Percentiles rank a stretch among this genome's conserved stretches.
These are phyloP conservation scores for Epizoanthus scotinus DNA, from an alignment of 92 coral and sea anemone genomes.

Conservation along the genomic window DNA sequence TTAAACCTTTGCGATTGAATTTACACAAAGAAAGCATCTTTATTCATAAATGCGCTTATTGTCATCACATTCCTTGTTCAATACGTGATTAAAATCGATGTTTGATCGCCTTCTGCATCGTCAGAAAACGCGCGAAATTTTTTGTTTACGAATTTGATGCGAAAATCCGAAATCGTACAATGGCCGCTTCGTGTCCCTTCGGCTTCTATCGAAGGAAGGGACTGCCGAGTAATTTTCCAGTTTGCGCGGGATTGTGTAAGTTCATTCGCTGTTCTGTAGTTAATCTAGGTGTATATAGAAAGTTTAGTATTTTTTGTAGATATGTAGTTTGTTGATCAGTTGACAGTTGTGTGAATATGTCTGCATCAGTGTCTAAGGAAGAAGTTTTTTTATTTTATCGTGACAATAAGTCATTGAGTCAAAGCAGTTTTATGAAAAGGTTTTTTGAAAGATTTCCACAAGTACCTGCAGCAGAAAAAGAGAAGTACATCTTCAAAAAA, in stretches of 20 bases:
- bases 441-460: too few relatives aligned
- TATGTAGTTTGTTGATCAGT: not conserved
- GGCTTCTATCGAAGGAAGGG: not conserved
- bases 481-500: too few relatives aligned
- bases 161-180: not conserved
- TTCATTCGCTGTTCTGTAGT: not conserved
- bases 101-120: not conserved
- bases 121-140: constrained; percentile 10
- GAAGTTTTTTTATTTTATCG: too few relatives aligned
- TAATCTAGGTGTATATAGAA: not conserved
- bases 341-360: too few relatives aligned
- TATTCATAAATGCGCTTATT: constrained; percentile 2
- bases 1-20: constrained; percentile 14
- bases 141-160: constrained; percentile 22
- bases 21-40: constrained; percentile 9
- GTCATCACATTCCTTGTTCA: not conserved
- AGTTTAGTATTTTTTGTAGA: not conserved
- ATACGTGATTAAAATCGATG: not conserved
- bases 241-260: constrained; percentile 23
- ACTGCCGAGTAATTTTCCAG: not conserved
- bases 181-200: constrained; percentile 11
- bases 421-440: too few relatives aligned
- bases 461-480: too few relatives aligned
- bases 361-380: too few relatives aligned
- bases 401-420: too few relatives aligned